phyloP scores from a whole-genome alignment of 2,888 invertebrate genomes.

The Sarcophaga subvicina region DNA sequence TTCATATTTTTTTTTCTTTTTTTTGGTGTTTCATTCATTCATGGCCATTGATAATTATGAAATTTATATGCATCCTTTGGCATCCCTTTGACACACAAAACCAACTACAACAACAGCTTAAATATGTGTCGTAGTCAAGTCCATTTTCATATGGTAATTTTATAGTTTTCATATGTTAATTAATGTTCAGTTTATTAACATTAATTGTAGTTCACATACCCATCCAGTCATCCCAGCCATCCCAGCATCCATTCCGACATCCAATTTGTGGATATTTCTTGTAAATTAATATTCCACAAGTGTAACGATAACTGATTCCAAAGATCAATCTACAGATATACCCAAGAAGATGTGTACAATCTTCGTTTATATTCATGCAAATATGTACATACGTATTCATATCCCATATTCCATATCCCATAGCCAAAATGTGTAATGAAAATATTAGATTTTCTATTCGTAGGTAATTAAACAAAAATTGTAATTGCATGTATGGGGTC shows the following conservation, averaged over 20 bases:
- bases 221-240: not conserved
- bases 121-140: conserved; percentile 14
- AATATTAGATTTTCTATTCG: not conserved
- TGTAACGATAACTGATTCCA: conserved; percentile 51
- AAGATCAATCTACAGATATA: conserved; percentile 48
- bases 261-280: conserved; percentile 10
- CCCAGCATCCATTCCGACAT: not conserved
- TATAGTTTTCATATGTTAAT: conserved; percentile 69
- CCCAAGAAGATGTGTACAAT: not conserved
- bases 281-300: conserved; percentile 66
- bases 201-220: conserved; percentile 63
- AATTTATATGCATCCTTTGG: conserved; percentile 63
- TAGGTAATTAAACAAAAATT: conserved; percentile 60
- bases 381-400: not conserved
- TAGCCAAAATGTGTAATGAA: too few species aligned
- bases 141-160: conserved; percentile 65
- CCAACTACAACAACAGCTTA: not conserved
- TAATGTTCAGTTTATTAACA: conserved; percentile 66
- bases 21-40: conserved; percentile 5
- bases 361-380: not conserved
- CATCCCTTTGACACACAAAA: not conserved
- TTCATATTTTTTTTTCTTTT: not conserved
- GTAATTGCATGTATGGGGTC: conserved; percentile 43
- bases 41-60: conserved; percentile 54
- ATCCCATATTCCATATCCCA: not conserved